A percentile compares a stretch with the other conserved stretches of the same genome.
Evolutionary conservation across 1,140 invertebrate species (phyloP).

Genomic region (Steinernema khuongi): DNA sequence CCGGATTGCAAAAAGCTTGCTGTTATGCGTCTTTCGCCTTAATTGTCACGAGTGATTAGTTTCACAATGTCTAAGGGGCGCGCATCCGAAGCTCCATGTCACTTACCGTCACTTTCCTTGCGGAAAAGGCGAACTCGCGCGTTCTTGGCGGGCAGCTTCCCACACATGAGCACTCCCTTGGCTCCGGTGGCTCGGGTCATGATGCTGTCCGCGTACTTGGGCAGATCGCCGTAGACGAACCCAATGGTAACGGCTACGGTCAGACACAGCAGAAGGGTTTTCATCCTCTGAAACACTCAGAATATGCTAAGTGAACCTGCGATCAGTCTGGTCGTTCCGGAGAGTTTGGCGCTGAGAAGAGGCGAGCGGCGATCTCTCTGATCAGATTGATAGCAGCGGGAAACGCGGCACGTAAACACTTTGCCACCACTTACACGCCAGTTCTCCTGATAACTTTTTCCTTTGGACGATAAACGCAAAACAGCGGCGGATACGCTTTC

Average conservation of each 20-base stretch:
- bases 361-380: neutral
- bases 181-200: conserved; percentile 22
- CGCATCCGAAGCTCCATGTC: neutral
- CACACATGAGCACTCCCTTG: conserved; percentile 24
- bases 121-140: conserved; percentile 24
- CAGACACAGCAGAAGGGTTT: neutral
- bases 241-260: neutral
- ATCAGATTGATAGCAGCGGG: neutral
- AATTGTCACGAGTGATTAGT: conserved; percentile 2
- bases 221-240: neutral
- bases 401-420: neutral
- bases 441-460: neutral
- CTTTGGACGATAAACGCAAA: neutral
- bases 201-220: conserved; percentile 18
- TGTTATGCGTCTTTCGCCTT: neutral
- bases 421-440: neutral
- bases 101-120: conserved; percentile 26
- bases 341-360: neutral
- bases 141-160: conserved; percentile 18
- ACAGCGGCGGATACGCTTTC: neutral
- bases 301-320: neutral
- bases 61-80: neutral
- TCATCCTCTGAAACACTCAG: neutral
- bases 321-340: neutral
- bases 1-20: neutral